Base-by-base conservation (phyloP, 2,888 invertebrate species). In the Nebria salina region DNA sequence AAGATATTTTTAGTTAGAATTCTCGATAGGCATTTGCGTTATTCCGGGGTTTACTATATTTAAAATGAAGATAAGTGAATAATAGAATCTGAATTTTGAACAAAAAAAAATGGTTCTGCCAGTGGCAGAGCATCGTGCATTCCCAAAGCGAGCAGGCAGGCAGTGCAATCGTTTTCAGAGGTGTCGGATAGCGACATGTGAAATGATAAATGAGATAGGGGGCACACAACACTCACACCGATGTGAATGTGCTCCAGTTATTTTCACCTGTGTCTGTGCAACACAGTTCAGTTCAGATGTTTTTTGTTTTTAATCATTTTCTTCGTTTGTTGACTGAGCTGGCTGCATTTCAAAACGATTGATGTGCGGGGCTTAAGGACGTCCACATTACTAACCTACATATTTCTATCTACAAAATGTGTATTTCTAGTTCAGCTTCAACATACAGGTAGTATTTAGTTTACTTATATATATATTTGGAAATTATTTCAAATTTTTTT, bases 351-450 rank as follows among this genome's bases (percentile, higher is more conserved):
- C 78, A 78, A 78, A 15, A 15, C 65, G 65, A 68, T 76, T 68
- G 76, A 75, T 15, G 68, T 70, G 68, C 20, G 72, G 77, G 9
- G 34, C 20, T 78, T 54, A 54, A 54, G 13, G 54, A 54, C 11
- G 54, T 54, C 54, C 54, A 54, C 54, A 65, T 78, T 65, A 66
- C 73, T 78, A 78, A 78, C 78, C 78, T 66, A 78, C 65, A 78
- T 78, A 73, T 78, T 72, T 78, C 72, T 54, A 54, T 8, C 54
- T 13, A 54, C 11, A 13, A 11, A 13, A 54, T 54, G 64, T 73
- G 73, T 72, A 73, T 78, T 78, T 73, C 72, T 78, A 78, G 78
- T 78, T 78, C 41, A 72, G 20, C n/a, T 73, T 73, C 41, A 72
- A 54, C n/a, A 41, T 41, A 73, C 26, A 25, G 73, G 6, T 6